phyloP scores from a whole-genome alignment of 2,888 invertebrate genomes.

The Leptarthrus brevirostris region DNA sequence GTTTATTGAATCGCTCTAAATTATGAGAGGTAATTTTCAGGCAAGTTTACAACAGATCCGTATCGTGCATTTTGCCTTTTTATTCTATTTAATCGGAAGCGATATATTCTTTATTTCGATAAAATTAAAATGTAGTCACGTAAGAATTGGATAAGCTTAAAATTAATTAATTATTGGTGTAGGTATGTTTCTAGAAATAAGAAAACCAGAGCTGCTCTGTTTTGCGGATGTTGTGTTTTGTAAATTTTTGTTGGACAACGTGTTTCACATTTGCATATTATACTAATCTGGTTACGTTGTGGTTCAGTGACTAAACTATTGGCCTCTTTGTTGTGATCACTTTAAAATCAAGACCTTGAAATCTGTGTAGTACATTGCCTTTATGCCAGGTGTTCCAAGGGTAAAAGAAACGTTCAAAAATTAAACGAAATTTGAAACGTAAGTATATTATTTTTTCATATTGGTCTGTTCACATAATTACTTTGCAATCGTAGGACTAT shows the following conservation, averaged over 20 bases:
- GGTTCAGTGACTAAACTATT: background rate
- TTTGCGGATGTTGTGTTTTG: background rate
- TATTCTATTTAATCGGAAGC: background rate
- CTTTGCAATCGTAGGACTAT: too few relatives aligned
- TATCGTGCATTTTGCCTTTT: background rate
- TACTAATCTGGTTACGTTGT: background rate
- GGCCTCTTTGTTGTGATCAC: too few relatives aligned
- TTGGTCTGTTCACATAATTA: too few relatives aligned
- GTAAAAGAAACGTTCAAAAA: too few relatives aligned
- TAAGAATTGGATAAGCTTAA: background rate
- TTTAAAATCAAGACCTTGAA: too few relatives aligned
- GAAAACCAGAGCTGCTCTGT: background rate
- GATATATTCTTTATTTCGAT: background rate
- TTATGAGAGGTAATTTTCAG: background rate
- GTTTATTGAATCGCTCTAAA: background rate
- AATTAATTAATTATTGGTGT: conserved; percentile 38
- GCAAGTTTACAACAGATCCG: background rate
- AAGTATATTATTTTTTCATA: too few relatives aligned
- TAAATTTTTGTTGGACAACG: background rate
- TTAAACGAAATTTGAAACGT: too few relatives aligned
- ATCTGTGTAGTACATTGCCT: too few relatives aligned
- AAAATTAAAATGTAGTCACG: conserved; percentile 12
- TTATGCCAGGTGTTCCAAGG: too few relatives aligned
- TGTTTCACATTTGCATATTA: background rate
- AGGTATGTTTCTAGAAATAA: conserved; percentile 1